Percentiles rank a stretch among this genome's conserved stretches.
Conservation (phyloP, 2,797 vertebrate genomes). For the Catostomus latipinnis region DNA sequence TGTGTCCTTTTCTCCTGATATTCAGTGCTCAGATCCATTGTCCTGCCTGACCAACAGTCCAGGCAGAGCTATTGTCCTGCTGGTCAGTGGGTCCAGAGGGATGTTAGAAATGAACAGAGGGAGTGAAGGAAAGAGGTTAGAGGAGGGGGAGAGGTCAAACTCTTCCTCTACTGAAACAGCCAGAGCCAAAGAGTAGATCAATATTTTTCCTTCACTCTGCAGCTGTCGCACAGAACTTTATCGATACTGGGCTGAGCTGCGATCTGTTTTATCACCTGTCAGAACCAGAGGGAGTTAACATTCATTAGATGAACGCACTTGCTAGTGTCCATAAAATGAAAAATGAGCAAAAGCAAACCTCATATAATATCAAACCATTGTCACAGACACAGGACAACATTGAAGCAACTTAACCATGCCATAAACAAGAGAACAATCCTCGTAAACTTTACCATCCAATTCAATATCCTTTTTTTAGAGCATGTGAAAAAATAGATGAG, state of each 20-base stretch:
- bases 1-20: background rate
- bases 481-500: no score
- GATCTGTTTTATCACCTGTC: slow-evolving; percentile 12
- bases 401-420: no score
- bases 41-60: slow-evolving; percentile 15
- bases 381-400: no score
- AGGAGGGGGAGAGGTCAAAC: slow-evolving; percentile 58
- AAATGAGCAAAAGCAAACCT: no score
- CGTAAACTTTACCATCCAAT: no score
- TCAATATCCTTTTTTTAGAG: no score
- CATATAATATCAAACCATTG: background rate
- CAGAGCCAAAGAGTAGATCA: slow-evolving; percentile 67
- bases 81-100: slow-evolving; percentile 59
- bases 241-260: slow-evolving; percentile 18
- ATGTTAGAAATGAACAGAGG: slow-evolving; percentile 58
- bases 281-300: background rate
- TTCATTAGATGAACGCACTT: background rate
- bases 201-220: slow-evolving; percentile 76
- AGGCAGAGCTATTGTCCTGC: slow-evolving; percentile 60
- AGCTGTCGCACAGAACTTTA: slow-evolving; percentile 68
- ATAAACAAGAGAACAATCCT: no score
- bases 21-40: slow-evolving; percentile 4
- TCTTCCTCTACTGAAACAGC: slow-evolving; percentile 66
- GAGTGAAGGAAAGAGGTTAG: slow-evolving; percentile 51
- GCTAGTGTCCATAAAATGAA: no score